Evolutionary conservation across 2,888 invertebrate species (phyloP).

Genomic region (Spisula solida): DNA sequence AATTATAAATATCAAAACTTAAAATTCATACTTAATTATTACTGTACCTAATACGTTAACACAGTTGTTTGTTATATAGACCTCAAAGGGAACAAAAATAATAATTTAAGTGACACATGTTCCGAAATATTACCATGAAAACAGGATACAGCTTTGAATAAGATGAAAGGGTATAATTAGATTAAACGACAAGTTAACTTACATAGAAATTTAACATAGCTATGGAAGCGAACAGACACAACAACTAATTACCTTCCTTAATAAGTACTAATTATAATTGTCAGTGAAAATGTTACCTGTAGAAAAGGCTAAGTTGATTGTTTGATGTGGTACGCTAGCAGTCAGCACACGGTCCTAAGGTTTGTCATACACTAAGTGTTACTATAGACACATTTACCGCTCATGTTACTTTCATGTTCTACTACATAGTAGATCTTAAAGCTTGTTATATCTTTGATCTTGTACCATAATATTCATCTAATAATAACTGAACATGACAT

Average conservation of each 20-base stretch:
- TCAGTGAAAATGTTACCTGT: slow-evolving; percentile 27
- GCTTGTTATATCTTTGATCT: neutral
- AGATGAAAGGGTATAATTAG: neutral
- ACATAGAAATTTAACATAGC: neutral
- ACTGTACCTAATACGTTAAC: neutral
- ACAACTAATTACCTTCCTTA: slow-evolving; percentile 20
- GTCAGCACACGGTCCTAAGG: neutral
- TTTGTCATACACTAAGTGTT: slow-evolving; percentile 3
- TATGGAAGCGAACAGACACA: neutral
- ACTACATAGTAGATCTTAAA: neutral
- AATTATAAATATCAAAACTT: neutral
- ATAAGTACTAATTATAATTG: slow-evolving; percentile 33
- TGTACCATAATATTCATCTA: neutral
- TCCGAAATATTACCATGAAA: neutral
- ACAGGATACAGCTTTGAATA: slow-evolving; percentile 5
- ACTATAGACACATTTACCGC: neutral
- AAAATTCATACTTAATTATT: neutral
- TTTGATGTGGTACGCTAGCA: slow-evolving; percentile 12
- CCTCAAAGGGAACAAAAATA: neutral
- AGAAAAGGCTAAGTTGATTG: neutral
- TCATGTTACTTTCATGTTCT: neutral
- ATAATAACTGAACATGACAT: neutral
- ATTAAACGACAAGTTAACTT: neutral
- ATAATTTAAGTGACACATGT: neutral
- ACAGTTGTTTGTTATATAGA: neutral